Base-by-base conservation (phyloP, 1,140 invertebrate genomes). In the Epicauta chinensis region DNA sequence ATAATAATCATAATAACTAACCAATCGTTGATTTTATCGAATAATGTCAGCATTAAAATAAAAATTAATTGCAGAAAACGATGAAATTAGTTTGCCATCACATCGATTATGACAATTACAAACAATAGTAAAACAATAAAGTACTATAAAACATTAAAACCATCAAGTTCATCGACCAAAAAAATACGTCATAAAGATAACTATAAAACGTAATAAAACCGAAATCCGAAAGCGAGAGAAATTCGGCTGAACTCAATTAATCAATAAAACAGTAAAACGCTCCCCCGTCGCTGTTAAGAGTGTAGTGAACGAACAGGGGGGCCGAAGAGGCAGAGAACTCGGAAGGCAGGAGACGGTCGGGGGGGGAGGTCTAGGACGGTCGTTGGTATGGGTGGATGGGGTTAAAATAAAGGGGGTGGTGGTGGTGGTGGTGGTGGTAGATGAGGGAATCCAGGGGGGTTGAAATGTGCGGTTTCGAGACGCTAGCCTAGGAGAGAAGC, bases 241-340 rank as follows among this genome's bases (percentile, higher is more conserved):
- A 65, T 67, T 67, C 65, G 65, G 64, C 64, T 63, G 63, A 69
- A 69, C 67, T 69, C 67, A 69, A 69, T 67, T 69, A 69, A 69
- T 69, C 67, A 69, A 69, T 69, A 69, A 69, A 67, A 69, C 67
- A 69, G 67, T 69, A 66, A 69, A 69, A 69, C 64, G 67, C 56
- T 66, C 63, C 64, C 67, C 64, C 63, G 65, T 65, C 60, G 65
- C 63, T 55, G 66, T 66, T 65, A 66, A 65, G 62, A 65, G 66
- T 66, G 64, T 63, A 61, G 58, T 48, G 37, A 35, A 47, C 54
- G 60, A 23, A 7, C 7, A 23, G 23, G 7, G 23, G 23, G 23
- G n/a, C n/a, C n/a, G n/a, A n/a, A n/a, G n/a, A 5, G 23, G 23
- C 23, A 23, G 23, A 5, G 23, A 23, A 23, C n/a, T n/a, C n/a